Percentiles rank a stretch among this genome's conserved stretches.
phyloP scores from a whole-genome alignment of 2,797 vertebrate genomes.

The Danio kyathit region DNA sequence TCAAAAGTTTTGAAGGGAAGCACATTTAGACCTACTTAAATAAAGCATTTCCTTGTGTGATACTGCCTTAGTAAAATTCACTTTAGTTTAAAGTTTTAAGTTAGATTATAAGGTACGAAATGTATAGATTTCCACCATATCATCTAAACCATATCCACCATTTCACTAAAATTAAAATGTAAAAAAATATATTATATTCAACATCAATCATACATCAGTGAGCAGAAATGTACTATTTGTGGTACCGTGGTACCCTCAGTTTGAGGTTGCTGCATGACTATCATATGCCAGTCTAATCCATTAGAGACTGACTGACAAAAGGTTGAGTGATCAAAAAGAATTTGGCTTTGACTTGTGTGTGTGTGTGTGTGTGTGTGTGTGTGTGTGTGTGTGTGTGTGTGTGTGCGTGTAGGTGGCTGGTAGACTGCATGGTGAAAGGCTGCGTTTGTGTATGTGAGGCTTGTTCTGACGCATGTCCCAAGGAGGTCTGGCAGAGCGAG shows the following conservation, averaged over 20 bases:
- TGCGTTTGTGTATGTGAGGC: constrained; percentile 20
- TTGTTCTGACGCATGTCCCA: constrained; percentile 58
- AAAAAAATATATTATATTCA: neutral
- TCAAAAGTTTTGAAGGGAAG: neutral
- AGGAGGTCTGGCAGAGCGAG: constrained; percentile 53
- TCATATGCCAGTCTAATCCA: constrained; percentile 19
- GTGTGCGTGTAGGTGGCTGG: constrained; percentile 40
- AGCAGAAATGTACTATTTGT: neutral
- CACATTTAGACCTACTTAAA: neutral
- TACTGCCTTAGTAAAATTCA: neutral
- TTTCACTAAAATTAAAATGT: too few relatives aligned
- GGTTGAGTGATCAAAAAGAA: constrained; percentile 42
- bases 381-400: constrained; percentile 28
- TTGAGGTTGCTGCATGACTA: constrained; percentile 2
- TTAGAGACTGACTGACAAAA: constrained; percentile 33
- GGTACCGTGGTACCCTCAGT: neutral
- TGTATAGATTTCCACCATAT: neutral
- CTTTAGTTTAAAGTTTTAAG: neutral
- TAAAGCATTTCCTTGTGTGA: neutral
- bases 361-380: constrained; percentile 20
- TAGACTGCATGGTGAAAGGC: constrained; percentile 24
- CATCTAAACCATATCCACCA: neutral
- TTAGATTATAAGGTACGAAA: neutral
- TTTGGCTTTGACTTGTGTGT: neutral
- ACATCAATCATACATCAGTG: constrained; percentile 3